These are phyloP conservation scores for Drosophila meridiana DNA, from an alignment of 2,888 invertebrate species.

Conservation along the genomic window DNA sequence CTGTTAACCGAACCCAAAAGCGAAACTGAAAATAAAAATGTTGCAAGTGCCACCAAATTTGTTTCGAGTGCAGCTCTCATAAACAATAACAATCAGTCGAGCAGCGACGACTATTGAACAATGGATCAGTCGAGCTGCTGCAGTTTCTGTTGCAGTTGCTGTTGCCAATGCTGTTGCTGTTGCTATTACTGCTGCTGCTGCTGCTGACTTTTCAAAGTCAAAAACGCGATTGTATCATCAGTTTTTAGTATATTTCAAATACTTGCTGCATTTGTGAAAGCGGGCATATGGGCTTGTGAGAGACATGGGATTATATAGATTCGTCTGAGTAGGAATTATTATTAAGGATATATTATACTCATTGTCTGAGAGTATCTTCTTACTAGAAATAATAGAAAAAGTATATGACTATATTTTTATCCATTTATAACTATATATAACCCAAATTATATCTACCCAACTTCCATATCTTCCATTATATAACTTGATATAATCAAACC, in stretches of 20 bases:
- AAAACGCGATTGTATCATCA: constrained; percentile 83
- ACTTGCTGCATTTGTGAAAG: background rate
- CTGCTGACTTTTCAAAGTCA: constrained; percentile 80
- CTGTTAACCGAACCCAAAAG: constrained; percentile 31
- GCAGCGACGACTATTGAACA: constrained; percentile 56
- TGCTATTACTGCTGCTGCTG: constrained; percentile 36
- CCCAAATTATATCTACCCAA: too few species aligned
- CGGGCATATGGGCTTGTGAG: background rate
- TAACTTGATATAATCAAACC: too few species aligned
- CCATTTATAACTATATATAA: too few species aligned
- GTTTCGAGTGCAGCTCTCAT: constrained; percentile 65
- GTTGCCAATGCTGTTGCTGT: constrained; percentile 34
- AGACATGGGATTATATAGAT: background rate
- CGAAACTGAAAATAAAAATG: background rate
- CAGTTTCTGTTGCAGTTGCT: constrained; percentile 8
- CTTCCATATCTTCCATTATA: too few species aligned
- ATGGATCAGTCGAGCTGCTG: constrained; percentile 53
- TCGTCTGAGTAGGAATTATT: background rate
- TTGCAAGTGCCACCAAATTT: constrained; percentile 53
- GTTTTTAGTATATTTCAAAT: constrained; percentile 22
- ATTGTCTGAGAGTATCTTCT: too few species aligned
- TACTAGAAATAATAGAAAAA: too few species aligned
- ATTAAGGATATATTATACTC: too few species aligned
- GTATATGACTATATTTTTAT: too few species aligned
- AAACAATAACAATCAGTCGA: constrained; percentile 68